Base-by-base conservation (phyloP, 2,113 vertebrate species). In the Macrotus californicus region DNA sequence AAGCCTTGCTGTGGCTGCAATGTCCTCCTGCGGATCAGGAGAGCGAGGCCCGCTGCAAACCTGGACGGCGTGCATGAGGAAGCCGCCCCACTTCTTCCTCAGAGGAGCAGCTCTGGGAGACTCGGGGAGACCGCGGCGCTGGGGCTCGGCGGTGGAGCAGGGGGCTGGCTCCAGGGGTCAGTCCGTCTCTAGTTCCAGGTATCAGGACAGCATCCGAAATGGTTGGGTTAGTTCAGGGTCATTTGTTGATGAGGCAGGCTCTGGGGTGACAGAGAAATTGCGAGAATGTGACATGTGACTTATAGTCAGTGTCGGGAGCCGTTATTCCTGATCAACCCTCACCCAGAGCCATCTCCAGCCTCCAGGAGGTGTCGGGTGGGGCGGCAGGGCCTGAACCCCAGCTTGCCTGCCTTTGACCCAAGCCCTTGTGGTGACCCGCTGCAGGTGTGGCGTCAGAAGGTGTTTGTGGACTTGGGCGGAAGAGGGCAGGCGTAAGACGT, bases 311-410 rank as follows among this genome's bases (percentile, higher is more conserved):
- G 14, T 16, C 0, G 13, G 8, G 61, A 43, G 5, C 10, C 56
- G 19, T 81, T 70, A 5, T 64, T 50, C 1, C 7, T 39, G 15
- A 13, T 3, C 7, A 46, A 31, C 8, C 31, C 16, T 15, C 7
- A 2, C 1, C 2, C 1, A 2, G 5, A 39, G 6, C 39, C 1
- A 1, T 67, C 15, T 66, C 43, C 46, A 50, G 12, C 39, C n/a
- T 3, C 26, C 21, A n/a, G 26, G 22, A 56, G 12, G 36, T 3
- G 10, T 9, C 22, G 5, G 13, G 3, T 31, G 4, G 31, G 43
- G 3, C 15, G 5, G 1, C 1, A 1, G 46, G 11, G 8, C 15
- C 12, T 2, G 36, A 31, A 10, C 29, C 48, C 14, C 3, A 1
- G 48, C 3, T 24, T 0, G 13, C 52, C 7, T 16, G 15, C 3